A percentile compares a stretch with the other conserved stretches of the same genome.
These are phyloP conservation scores for Artibeus lituratus DNA, from an alignment of 2,797 vertebrate genomes.

Conservation along the genomic window DNA sequence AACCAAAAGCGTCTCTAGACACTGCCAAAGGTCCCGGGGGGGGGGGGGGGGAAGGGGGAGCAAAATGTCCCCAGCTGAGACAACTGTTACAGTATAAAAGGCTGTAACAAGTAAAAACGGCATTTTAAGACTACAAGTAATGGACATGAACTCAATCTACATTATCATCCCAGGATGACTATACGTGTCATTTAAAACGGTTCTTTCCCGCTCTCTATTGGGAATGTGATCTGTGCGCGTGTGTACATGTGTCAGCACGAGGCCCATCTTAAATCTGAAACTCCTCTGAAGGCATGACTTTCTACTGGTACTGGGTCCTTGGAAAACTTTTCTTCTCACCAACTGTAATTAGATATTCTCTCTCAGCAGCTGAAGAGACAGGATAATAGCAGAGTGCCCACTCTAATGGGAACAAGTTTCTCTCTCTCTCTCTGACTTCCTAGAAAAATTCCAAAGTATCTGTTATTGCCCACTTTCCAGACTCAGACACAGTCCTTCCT, in stretches of 20 bases:
- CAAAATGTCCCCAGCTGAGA: neutral
- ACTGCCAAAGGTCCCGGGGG: neutral
- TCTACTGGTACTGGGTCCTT: neutral
- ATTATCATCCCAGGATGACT: neutral
- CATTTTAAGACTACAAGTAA: constrained; percentile 9
- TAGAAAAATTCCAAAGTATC: constrained; percentile 21
- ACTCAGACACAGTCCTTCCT: neutral
- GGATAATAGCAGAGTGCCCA: neutral
- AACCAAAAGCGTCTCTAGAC: neutral
- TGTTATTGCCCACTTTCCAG: neutral
- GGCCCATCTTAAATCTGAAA: constrained; percentile 39
- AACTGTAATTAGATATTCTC: neutral
- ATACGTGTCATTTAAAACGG: neutral
- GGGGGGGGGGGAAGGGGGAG: too few species aligned
- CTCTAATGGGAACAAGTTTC: neutral
- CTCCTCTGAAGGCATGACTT: neutral
- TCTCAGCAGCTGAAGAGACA: neutral
- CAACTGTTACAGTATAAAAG: neutral
- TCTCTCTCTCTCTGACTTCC: neutral
- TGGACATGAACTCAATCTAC: neutral
- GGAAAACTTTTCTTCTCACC: neutral
- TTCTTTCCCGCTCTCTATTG: constrained; percentile 5
- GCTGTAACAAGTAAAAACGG: neutral
- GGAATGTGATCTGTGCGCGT: neutral
- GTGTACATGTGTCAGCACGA: neutral